Evolutionary conservation across 2,113 vertebrate species (phyloP).

Genomic region (Ceuthmochares aereus): DNA sequence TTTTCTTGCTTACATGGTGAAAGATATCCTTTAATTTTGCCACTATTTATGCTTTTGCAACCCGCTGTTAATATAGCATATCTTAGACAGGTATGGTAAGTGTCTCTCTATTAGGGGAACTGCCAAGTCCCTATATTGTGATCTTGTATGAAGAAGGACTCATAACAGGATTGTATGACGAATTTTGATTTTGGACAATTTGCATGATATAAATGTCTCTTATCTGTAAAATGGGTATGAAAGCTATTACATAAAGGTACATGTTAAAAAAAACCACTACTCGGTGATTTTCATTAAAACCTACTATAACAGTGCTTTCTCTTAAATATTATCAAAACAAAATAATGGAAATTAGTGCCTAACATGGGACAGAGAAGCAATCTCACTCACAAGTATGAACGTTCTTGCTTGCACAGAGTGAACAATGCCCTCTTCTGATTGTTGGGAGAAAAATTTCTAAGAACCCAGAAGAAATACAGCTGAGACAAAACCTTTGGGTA

Average conservation of each 20-base stretch:
- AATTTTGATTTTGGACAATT: background rate
- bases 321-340: background rate
- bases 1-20: background rate
- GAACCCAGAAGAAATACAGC: background rate
- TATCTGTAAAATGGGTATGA: background rate
- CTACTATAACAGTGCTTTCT: background rate
- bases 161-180: accelerated
- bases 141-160: background rate
- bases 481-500: background rate
- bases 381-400: background rate
- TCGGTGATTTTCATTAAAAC: background rate
- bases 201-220: background rate
- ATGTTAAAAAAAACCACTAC: no score
- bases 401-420: background rate
- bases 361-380: background rate
- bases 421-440: slow-evolving; percentile 11
- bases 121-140: no score
- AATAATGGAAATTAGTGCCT: background rate
- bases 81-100: background rate
- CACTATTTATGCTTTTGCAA: background rate
- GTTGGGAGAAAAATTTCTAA: background rate
- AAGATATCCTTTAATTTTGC: background rate
- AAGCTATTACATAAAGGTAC: background rate
- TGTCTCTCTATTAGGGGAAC: background rate
- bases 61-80: background rate